Conservation (phyloP, 2,888 invertebrate genomes). For the Junonia oenone region DNA sequence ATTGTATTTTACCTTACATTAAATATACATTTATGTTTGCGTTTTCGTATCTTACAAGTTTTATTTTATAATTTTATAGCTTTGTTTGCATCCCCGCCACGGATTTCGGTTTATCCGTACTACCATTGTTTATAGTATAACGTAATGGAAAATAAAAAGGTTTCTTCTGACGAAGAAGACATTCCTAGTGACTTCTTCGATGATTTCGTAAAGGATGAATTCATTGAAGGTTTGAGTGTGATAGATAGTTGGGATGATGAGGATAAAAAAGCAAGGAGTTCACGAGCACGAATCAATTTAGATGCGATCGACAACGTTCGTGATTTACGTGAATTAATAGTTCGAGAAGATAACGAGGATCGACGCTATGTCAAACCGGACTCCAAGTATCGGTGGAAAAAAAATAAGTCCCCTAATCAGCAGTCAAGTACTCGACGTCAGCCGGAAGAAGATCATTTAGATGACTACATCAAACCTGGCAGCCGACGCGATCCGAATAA, state of each 20-base stretch:
- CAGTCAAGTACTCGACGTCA: slow-evolving; percentile 11
- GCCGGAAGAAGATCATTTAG: slow-evolving; percentile 38
- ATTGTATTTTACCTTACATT: neutral
- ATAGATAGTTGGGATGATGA: slow-evolving; percentile 67
- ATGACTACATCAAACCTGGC: slow-evolving; percentile 61
- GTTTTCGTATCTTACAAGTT: neutral
- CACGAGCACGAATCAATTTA: slow-evolving; percentile 35
- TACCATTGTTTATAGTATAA: neutral
- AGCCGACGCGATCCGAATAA: slow-evolving; percentile 67
- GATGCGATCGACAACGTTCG: slow-evolving; percentile 45
- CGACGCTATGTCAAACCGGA: slow-evolving; percentile 21
- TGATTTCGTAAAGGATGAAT: slow-evolving; percentile 66
- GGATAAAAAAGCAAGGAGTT: slow-evolving; percentile 29
- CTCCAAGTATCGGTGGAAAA: slow-evolving; percentile 15
- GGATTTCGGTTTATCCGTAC: neutral
- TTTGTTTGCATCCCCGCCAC: neutral
- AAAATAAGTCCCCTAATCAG: slow-evolving; percentile 13
- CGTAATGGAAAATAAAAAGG: slow-evolving; percentile 36
- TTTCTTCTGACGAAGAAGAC: slow-evolving; percentile 52
- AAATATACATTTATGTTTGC: neutral
- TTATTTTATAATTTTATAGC: neutral
- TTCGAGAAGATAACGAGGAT: slow-evolving; percentile 29
- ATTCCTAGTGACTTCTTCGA: slow-evolving; percentile 73
- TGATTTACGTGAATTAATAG: slow-evolving; percentile 55
- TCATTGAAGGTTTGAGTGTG: slow-evolving; percentile 69